Base-by-base conservation (phyloP, 2,888 invertebrate species). In the Polyommatus iphigenia region DNA sequence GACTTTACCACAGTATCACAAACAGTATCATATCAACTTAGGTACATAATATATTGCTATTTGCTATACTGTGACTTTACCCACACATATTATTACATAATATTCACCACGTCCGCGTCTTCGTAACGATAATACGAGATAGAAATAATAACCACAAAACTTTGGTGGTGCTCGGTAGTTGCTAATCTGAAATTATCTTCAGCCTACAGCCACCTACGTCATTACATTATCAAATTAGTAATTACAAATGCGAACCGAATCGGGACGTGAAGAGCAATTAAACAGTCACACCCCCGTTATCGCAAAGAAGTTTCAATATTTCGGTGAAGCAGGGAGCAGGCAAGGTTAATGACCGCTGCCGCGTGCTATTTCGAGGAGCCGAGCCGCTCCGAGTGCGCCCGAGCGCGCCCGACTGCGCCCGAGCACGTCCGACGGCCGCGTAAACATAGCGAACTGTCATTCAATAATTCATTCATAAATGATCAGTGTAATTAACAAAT, bases 361-460 rank as follows among this genome's bases (percentile, higher is more conserved):
- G 89, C 90, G 89, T 89, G 93, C 93, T 94, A 94, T 94, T 94
- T 94, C 90, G 90, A 93, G 73, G 92, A 87, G 85, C 86, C 89
- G 90, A 89, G 86, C 88, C 85, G 81, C 82, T 83, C 83, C 91
- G 90, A 89, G 82, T 86, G 85, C 88, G 84, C 83, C 89, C 91
- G 92, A 90, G 84, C 84, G 83, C 81, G 82, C 83, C 89, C 91
- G 91, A 90, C 87, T 86, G 87, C 90, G 80, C 83, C 89, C 91
- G 91, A 90, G 84, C 84, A 83, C 81, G 82, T 83, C 89, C 91
- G 91, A 90, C 87, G 86, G 87, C 90, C 80, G 89, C 90, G 91
- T 92, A 93, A 92, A 92, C 89, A 92, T 92, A 92, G 91, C 90
- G 85, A 91, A 89, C 90, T 93, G 92, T 93, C 94, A 94, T 93